Base-by-base conservation (phyloP, 2,797 vertebrate genomes). In the Cichlasoma orientale region DNA sequence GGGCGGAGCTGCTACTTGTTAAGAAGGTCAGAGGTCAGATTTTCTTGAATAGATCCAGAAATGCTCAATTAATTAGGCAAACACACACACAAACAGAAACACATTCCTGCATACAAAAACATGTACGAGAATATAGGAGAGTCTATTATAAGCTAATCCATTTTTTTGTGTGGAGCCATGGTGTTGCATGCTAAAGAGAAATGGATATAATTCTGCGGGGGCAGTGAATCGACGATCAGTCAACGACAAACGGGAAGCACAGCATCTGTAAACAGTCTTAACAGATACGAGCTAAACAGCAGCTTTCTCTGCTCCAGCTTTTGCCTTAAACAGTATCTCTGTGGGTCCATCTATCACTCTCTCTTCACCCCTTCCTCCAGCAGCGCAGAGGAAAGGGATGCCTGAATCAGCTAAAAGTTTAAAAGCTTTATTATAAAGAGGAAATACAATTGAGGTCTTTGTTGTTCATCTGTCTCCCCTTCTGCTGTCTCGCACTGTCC, bases 1-100 rank as follows among this genome's bases (percentile, higher is more conserved):
- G 88, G 91, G 92, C 18, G 91, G 90, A 86, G 90, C 82, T 70
- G 89, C 88, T 86, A 75, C 92, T 94, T 95, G 93, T 95, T 94
- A 92, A 90, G 85, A 77, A 89, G 94, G 94, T 95, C 93, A 94
- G 83, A 88, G 95, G 94, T 95, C 90, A 89, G 36, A 41, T 79
- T 82, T 82, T 85, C 89, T 80, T 94, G 90, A 95, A 93, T 89
- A 72, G 92, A 91, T 89, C 87, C 88, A 93, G 92, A 94, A 93
- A 94, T 93, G 90, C 88, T 86, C 91, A 94, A 94, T 95, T 95
- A 95, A 96, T 95, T 94, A 94, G 86, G 25, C 92, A 94, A 92
- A 92, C 79, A 92, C 87, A 79, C 82, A 72, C 57, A 72, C 82
- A 89, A 86, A 91, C 84, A 89, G 74, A 86, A 73, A 85, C 82